Evolutionary conservation across 2,888 invertebrate species (phyloP).

Genomic region (Stenchaetothrips biformis): DNA sequence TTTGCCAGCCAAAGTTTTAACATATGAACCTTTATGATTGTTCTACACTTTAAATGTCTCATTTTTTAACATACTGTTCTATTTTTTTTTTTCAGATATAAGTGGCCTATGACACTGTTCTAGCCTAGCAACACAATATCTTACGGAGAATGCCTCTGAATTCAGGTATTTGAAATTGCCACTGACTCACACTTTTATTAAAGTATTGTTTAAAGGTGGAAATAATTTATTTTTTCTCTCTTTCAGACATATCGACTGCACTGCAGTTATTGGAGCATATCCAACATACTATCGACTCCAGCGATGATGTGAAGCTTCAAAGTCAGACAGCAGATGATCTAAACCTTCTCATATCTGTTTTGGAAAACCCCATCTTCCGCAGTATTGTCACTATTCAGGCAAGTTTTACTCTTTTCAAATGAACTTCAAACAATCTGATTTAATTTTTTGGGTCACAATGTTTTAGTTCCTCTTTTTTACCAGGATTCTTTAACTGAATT

Average conservation of each 20-base stretch:
- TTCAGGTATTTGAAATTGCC: background rate
- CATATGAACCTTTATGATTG: too few relatives aligned
- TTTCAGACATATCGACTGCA: constrained; percentile 78
- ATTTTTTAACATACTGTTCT: background rate
- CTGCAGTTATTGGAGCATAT: constrained; percentile 84
- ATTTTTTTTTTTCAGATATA: background rate
- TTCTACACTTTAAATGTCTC: background rate
- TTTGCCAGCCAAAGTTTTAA: too few relatives aligned
- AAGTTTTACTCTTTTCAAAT: constrained; percentile 30
- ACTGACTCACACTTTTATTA: too few relatives aligned
- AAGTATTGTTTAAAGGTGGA: background rate
- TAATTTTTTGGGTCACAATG: background rate
- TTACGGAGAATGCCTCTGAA: background rate
- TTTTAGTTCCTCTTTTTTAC: constrained; percentile 32
- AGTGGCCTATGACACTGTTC: background rate
- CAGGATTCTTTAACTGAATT: constrained; percentile 84
- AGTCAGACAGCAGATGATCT: constrained; percentile 49
- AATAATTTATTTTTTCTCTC: constrained; percentile 28
- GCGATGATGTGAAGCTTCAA: constrained; percentile 77
- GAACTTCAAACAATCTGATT: constrained; percentile 18
- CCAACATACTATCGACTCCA: constrained; percentile 77
- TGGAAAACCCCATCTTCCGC: constrained; percentile 86
- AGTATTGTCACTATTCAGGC: constrained; percentile 75
- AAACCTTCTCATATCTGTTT: constrained; percentile 40
- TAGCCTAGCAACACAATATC: background rate